Base-by-base conservation (phyloP, 2,888 invertebrate genomes). In the Orthosia gracilis region DNA sequence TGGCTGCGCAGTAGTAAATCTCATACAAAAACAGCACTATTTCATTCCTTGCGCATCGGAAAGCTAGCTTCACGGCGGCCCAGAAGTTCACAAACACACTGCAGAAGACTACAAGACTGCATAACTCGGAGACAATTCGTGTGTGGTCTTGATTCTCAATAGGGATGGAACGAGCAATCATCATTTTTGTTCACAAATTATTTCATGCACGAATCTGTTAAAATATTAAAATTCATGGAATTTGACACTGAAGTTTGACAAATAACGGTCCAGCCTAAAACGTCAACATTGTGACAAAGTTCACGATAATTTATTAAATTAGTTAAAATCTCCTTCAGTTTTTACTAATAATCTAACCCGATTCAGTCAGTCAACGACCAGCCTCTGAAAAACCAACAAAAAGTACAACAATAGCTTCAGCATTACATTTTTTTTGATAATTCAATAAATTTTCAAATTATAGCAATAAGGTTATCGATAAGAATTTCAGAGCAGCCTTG, bases 401-500 rank as follows among this genome's bases (percentile, higher is more conserved):
- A 67, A 74, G 21, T 21, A n/a, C 12, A 70, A 71, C 61, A 79
- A 83, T 21, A 64, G 13, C 26, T 17, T 13, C 18, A n/a, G 5
- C 18, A 55, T 9, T 15, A 31, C 0, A 40, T 2, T 23, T 73
- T 73, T 75, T 72, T 67, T 49, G 15, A 58, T 54, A 77, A 72
- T 77, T 66, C 59, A 62, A 70, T 70, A 65, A 66, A 58, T 68
- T 76, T 15, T 69, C 54, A 15, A 73, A 75, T 62, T 54, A 71
- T 52, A 58, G 11, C n/a, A 58, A 64, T 78, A 50, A 70, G 65
- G 58, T 73, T 66, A 69, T 23, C 31, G 31, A 69, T 70, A 54
- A 63, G 40, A 69, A 65, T 78, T 83, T 77, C 67, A 79, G 76
- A n/a, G 3, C 11, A 57, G 50, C 85, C 85, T 85, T 85, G 81